Conservation (phyloP, 2,113 vertebrate species). For the Pelecanoides urinatrix region DNA sequence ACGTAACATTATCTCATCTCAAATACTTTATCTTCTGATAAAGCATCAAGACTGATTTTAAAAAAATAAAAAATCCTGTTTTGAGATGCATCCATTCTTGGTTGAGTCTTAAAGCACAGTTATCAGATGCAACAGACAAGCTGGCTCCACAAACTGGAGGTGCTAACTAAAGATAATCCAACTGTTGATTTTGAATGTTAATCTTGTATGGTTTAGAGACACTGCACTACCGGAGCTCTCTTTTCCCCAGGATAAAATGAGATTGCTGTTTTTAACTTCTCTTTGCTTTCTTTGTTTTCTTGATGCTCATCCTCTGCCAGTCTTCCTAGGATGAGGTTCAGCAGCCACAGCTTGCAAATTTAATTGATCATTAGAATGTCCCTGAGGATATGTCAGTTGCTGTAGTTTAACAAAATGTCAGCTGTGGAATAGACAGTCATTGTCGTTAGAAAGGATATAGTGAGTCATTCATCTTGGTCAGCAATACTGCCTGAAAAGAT, state of each 20-base stretch:
- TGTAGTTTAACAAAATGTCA: constrained; percentile 10
- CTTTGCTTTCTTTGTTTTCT: neutral
- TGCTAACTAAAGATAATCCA: neutral
- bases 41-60: neutral
- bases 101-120: neutral
- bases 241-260: neutral
- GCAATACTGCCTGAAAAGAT: neutral
- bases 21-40: neutral
- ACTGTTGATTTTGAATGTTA: neutral
- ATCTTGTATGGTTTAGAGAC: neutral
- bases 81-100: neutral
- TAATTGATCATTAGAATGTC: constrained; percentile 18
- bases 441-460: neutral
- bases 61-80: neutral
- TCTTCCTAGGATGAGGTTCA: neutral
- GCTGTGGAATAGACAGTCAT: neutral
- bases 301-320: neutral
- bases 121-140: neutral
- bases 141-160: neutral
- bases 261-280: neutral
- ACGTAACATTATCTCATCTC: neutral
- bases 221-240: neutral
- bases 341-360: neutral
- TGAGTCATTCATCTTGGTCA: neutral
- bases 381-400: constrained; percentile 7